phyloP scores from a whole-genome alignment of 1,140 invertebrate species.

The Carposina sasakii region DNA sequence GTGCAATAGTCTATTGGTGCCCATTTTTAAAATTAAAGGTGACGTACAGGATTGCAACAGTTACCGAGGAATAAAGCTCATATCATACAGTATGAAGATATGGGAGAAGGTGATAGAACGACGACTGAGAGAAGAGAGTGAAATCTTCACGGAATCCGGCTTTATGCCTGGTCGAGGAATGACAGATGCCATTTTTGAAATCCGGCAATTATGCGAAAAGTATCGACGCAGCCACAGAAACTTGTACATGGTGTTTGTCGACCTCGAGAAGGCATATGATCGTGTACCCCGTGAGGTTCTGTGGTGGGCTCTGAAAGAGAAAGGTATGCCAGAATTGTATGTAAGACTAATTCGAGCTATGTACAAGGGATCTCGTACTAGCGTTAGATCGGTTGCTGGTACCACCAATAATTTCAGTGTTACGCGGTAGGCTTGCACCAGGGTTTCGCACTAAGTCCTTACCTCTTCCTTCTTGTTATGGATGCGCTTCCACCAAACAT shows the following conservation, averaged over 20 bases:
- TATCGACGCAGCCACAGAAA: background rate
- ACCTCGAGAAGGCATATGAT: constrained; percentile 3
- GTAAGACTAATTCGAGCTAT: background rate
- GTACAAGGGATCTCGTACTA: no score
- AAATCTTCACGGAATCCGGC: background rate
- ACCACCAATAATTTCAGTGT: no score
- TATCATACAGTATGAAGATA: constrained; percentile 25
- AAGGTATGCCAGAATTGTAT: background rate
- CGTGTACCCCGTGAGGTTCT: background rate
- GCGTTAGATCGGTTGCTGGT: no score
- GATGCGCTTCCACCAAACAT: no score
- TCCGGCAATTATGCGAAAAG: constrained; percentile 1
- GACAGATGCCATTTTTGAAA: background rate
- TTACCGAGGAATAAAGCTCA: constrained; percentile 27
- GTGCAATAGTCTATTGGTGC: constrained; percentile 17
- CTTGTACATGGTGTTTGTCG: constrained; percentile 3
- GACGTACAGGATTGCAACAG: constrained; percentile 18
- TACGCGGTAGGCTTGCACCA: no score
- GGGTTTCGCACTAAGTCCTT: no score
- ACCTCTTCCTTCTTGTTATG: no score
- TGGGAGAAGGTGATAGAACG: constrained; percentile 18
- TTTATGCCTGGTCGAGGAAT: background rate
- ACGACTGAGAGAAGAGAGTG: background rate
- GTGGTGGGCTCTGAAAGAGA: constrained; percentile 3
- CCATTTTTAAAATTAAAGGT: constrained; percentile 22